phyloP scores from a whole-genome alignment of 2,888 invertebrate genomes.

The Tenodera sinensis region DNA sequence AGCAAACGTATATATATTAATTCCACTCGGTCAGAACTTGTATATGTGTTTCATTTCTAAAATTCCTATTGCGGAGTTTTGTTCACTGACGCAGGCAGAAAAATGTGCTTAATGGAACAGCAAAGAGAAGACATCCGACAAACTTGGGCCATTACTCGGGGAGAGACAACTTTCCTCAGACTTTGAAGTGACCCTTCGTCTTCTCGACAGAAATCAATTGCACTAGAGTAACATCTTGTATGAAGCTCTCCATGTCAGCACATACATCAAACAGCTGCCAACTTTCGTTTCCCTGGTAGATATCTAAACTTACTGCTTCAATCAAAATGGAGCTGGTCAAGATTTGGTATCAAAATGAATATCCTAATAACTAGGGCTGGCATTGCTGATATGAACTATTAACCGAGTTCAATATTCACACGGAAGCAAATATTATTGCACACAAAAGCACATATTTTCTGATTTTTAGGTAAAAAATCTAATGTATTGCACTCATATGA shows the following conservation, averaged over 20 bases:
- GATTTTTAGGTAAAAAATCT: too few relatives aligned
- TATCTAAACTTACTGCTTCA: too few relatives aligned
- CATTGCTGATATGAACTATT: too few relatives aligned
- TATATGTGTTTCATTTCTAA: not conserved
- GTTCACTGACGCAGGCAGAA: not conserved
- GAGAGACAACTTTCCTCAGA: not conserved
- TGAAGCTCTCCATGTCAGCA: not conserved
- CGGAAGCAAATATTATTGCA: too few relatives aligned
- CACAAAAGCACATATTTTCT: too few relatives aligned
- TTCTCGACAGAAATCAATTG: not conserved
- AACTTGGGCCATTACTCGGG: not conserved
- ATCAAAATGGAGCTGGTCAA: too few relatives aligned
- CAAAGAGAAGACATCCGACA: not conserved
- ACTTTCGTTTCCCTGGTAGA: too few relatives aligned
- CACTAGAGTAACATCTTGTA: not conserved
- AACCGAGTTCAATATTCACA: too few relatives aligned
- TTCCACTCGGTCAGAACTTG: not conserved
- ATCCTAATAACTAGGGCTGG: too few relatives aligned
- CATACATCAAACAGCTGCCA: not conserved
- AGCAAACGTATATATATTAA: not conserved
- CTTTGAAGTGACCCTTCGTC: not conserved
- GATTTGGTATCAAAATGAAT: too few relatives aligned
- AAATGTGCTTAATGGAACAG: not conserved
- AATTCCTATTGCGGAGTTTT: not conserved
- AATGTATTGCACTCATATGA: too few relatives aligned